Evolutionary conservation across 2,888 invertebrate genomes (phyloP).

Genomic region (Brenthis ino): DNA sequence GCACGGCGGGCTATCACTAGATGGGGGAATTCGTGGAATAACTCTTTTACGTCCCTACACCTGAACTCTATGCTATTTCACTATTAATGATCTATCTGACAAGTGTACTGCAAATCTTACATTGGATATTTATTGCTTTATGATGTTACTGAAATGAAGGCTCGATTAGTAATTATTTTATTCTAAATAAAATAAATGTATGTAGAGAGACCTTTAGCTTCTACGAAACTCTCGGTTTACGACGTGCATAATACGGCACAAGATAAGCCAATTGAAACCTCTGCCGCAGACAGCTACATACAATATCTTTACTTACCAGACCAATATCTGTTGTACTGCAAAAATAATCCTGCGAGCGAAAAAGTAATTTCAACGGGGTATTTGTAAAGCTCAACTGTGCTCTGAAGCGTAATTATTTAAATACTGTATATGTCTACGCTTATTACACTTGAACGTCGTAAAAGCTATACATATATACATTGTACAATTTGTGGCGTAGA

Average conservation of each 20-base stretch:
- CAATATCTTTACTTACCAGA: conserved; percentile 72
- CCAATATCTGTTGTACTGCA: conserved; percentile 66
- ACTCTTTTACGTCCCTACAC: conserved; percentile 60
- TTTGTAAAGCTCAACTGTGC: conserved; percentile 1
- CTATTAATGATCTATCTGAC: conserved; percentile 35
- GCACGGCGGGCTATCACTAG: conserved; percentile 72
- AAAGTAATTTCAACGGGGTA: conserved; percentile 39
- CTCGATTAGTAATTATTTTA: background rate
- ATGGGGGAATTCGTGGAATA: conserved; percentile 70
- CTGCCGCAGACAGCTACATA: conserved; percentile 73
- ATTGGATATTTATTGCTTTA: conserved; percentile 2
- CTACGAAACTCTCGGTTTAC: conserved; percentile 49
- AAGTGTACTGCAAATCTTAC: background rate
- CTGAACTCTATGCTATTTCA: conserved; percentile 31
- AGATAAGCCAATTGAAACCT: conserved; percentile 64
- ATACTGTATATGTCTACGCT: background rate
- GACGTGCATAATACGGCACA: conserved; percentile 46
- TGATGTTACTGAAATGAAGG: background rate
- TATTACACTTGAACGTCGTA: too few species aligned
- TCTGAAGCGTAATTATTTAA: conserved; percentile 1
- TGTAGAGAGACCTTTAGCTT: conserved; percentile 42
- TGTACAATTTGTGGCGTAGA: too few species aligned
- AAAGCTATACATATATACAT: too few species aligned
- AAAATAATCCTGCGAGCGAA: conserved; percentile 61
- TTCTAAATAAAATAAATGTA: conserved; percentile 3